Conservation (phyloP, 64 coral and sea anemone species). For the Acropora tenuis region DNA sequence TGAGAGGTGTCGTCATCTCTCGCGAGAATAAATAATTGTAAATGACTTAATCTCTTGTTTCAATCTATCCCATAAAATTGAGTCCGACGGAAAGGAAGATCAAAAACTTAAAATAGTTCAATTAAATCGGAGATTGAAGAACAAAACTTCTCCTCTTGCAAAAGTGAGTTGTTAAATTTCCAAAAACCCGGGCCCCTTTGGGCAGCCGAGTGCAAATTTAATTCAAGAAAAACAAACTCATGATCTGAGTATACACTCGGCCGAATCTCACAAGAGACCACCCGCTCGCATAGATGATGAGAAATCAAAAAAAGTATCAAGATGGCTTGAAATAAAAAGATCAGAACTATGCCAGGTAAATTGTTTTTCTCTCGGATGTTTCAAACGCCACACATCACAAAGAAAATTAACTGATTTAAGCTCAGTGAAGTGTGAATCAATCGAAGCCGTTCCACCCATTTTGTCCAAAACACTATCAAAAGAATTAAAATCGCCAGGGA, state of each 20-base stretch:
- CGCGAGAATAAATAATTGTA: no score
- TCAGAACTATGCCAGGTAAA: constrained; percentile 36
- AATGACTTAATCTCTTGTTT: no score
- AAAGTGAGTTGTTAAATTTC: constrained; percentile 23
- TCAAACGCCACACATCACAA: constrained; percentile 8
- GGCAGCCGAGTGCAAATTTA: neutral
- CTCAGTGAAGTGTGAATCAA: neutral
- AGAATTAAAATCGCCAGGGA: neutral
- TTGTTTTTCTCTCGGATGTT: neutral
- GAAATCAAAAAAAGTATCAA: constrained; percentile 44
- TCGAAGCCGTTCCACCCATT: neutral
- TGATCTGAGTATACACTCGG: constrained; percentile 39
- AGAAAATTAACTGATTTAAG: neutral
- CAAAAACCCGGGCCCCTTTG: neutral
- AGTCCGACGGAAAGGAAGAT: no score
- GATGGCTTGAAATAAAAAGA: neutral
- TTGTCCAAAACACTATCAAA: neutral
- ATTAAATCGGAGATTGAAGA: no score
- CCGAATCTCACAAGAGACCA: neutral
- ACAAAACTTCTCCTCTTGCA: neutral
- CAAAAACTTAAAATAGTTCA: no score
- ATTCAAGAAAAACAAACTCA: neutral
- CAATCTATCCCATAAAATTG: no score
- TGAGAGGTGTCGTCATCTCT: no score
- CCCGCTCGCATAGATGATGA: neutral